Percentiles rank a stretch among this genome's conserved stretches.
Evolutionary conservation across 2,113 vertebrate genomes (phyloP).

Genomic region (Rhegmatorhina hoffmannsi): DNA sequence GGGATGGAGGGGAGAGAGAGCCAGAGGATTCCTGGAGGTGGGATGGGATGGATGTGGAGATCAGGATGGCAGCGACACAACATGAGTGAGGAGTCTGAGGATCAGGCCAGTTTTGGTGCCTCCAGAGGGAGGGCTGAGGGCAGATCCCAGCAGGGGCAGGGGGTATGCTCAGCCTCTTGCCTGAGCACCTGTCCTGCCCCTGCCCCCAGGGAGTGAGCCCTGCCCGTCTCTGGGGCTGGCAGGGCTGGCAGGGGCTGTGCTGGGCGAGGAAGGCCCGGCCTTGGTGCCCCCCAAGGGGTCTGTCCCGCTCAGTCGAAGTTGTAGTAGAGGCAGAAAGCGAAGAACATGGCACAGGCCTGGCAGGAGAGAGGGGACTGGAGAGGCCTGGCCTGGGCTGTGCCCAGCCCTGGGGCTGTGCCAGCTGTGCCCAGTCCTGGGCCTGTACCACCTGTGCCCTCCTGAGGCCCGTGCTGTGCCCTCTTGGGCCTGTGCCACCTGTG

Average conservation of each 20-base stretch:
- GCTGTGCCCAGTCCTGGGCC: too few relatives aligned
- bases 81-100: accelerated
- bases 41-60: too few relatives aligned
- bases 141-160: accelerated
- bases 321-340: slow-evolving; percentile 63
- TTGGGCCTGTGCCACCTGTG: too few relatives aligned
- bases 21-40: too few relatives aligned
- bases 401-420: not conserved
- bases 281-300: accelerated
- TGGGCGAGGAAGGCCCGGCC: accelerated
- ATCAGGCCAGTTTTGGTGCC: not conserved
- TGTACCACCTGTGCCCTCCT: too few relatives aligned
- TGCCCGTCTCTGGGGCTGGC: not conserved
- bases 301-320: slow-evolving; percentile 21
- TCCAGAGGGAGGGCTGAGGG: too few relatives aligned
- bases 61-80: too few relatives aligned
- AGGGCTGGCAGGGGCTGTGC: accelerated
- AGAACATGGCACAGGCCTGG: slow-evolving; percentile 59
- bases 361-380: not conserved
- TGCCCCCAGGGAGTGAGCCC: accelerated
- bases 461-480: too few relatives aligned
- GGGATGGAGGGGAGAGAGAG: too few relatives aligned
- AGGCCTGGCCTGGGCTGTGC: not conserved
- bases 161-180: not conserved
- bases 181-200: accelerated